Evolutionary conservation across 2,888 invertebrate species (phyloP).

Genomic region (Ophion slaviceki): DNA sequence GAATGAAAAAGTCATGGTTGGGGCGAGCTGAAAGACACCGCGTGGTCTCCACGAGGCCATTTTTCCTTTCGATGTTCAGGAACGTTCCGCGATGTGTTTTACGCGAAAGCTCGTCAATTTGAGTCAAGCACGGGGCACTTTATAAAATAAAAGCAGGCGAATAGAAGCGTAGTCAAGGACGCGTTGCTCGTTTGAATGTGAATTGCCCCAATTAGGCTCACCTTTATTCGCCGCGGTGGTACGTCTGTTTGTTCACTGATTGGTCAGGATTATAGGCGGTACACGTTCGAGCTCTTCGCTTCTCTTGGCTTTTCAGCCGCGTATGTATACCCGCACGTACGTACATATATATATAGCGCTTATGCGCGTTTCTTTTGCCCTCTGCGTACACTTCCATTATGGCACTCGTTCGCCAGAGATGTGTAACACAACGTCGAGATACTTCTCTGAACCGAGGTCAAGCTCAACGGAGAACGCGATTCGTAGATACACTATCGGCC

Average conservation of each 20-base stretch:
- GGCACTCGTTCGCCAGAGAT: slow-evolving; percentile 29
- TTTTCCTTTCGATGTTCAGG: background rate
- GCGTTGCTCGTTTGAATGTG: slow-evolving; percentile 81
- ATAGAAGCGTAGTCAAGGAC: slow-evolving; percentile 65
- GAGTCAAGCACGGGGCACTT: slow-evolving; percentile 47
- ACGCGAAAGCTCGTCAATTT: slow-evolving; percentile 71
- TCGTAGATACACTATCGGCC: slow-evolving; percentile 15
- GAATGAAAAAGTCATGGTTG: background rate
- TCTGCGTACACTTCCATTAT: slow-evolving; percentile 28
- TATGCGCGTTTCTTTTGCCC: slow-evolving; percentile 44
- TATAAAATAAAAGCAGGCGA: slow-evolving; percentile 8
- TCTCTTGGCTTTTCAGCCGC: slow-evolving; percentile 38
- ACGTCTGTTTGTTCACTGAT: slow-evolving; percentile 81
- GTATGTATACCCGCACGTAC: slow-evolving; percentile 1
- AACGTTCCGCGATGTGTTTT: slow-evolving; percentile 60
- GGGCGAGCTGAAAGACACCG: background rate
- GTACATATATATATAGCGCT: slow-evolving; percentile 4
- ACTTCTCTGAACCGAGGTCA: slow-evolving; percentile 72
- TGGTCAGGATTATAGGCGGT: slow-evolving; percentile 77
- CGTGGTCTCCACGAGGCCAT: background rate
- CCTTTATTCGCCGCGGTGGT: slow-evolving; percentile 77
- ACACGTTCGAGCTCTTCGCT: slow-evolving; percentile 59
- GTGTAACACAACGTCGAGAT: slow-evolving; percentile 33
- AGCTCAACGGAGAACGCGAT: slow-evolving; percentile 66
- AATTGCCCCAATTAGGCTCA: slow-evolving; percentile 81